Conservation (phyloP, 1,140 invertebrate genomes). For the Halotydeus destructor region DNA sequence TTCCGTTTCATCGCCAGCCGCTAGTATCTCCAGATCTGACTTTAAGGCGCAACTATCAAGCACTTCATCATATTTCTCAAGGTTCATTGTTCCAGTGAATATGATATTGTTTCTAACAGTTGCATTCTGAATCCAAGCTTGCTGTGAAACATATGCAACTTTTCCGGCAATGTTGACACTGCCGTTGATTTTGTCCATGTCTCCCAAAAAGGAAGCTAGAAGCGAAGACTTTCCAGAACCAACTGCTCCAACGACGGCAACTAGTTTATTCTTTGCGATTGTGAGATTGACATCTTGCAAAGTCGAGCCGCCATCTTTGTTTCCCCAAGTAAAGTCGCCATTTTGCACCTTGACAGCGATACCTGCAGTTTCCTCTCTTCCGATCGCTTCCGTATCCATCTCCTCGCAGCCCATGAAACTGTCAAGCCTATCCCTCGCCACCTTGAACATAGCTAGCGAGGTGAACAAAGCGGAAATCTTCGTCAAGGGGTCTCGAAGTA, state of each 20-base stretch:
- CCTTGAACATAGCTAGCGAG: no score
- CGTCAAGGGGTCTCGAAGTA: no score
- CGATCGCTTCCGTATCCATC: constrained; percentile 15
- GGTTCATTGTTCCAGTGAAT: constrained; percentile 31
- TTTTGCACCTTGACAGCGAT: constrained; percentile 24
- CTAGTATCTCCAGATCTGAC: constrained; percentile 22
- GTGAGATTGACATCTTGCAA: constrained; percentile 18
- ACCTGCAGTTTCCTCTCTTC: constrained; percentile 17
- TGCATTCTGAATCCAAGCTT: constrained; percentile 36
- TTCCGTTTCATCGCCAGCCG: constrained; percentile 58
- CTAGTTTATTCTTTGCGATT: constrained; percentile 21
- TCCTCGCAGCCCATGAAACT: constrained; percentile 69
- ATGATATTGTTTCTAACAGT: constrained; percentile 32
- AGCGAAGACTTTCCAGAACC: constrained; percentile 30
- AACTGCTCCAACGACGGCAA: constrained; percentile 29
- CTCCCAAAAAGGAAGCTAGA: constrained; percentile 28
- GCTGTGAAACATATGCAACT: constrained; percentile 30
- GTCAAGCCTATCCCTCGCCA: constrained; percentile 58
- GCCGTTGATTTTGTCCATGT: constrained; percentile 22
- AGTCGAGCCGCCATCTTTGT: constrained; percentile 9
- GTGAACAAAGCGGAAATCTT: no score
- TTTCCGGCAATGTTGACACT: constrained; percentile 16
- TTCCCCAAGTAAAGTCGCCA: constrained; percentile 28
- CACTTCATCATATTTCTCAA: constrained; percentile 22
- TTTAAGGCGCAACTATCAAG: constrained; percentile 19